Evolutionary conservation across 1,140 invertebrate genomes (phyloP).

Genomic region (Odontomachus brunneus): DNA sequence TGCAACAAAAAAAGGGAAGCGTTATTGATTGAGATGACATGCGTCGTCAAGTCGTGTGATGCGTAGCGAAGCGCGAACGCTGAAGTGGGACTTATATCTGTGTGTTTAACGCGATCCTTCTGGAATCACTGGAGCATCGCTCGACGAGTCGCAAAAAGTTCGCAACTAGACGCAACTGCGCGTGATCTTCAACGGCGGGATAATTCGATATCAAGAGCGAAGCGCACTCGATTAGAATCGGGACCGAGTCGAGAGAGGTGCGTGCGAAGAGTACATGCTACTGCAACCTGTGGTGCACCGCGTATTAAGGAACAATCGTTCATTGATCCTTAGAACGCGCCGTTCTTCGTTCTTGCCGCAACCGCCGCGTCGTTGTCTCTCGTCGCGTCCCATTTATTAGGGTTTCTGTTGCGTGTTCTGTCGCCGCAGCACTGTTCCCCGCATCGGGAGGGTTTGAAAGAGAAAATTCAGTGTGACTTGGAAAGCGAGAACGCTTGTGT

Average conservation of each 20-base stretch:
- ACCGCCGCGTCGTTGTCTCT: constrained; percentile 49
- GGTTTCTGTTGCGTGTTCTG: too few relatives aligned
- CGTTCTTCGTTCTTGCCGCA: constrained; percentile 34
- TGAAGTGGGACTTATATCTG: constrained; percentile 34
- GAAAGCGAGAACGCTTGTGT: too few relatives aligned
- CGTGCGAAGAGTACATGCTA: constrained; percentile 44
- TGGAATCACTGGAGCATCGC: constrained; percentile 27
- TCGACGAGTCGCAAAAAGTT: constrained; percentile 24
- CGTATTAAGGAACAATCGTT: constrained; percentile 67
- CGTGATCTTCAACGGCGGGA: constrained; percentile 33
- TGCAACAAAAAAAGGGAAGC: constrained; percentile 73
- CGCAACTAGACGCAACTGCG: constrained; percentile 19
- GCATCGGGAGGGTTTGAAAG: too few relatives aligned
- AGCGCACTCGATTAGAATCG: constrained; percentile 69
- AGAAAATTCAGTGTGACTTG: too few relatives aligned
- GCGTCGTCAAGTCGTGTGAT: constrained; percentile 35
- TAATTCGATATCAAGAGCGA: constrained; percentile 50
- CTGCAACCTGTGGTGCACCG: constrained; percentile 67
- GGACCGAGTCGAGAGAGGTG: constrained; percentile 29
- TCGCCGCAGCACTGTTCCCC: too few relatives aligned
- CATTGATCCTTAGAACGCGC: constrained; percentile 65
- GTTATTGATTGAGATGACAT: not conserved
- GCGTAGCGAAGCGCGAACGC: constrained; percentile 20
- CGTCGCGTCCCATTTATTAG: not conserved
- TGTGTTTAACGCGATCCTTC: constrained; percentile 41